Percentiles rank a stretch among this genome's conserved stretches.
phyloP scores from a whole-genome alignment of 2,888 invertebrate species.

The Leptodirus hochenwartii region DNA sequence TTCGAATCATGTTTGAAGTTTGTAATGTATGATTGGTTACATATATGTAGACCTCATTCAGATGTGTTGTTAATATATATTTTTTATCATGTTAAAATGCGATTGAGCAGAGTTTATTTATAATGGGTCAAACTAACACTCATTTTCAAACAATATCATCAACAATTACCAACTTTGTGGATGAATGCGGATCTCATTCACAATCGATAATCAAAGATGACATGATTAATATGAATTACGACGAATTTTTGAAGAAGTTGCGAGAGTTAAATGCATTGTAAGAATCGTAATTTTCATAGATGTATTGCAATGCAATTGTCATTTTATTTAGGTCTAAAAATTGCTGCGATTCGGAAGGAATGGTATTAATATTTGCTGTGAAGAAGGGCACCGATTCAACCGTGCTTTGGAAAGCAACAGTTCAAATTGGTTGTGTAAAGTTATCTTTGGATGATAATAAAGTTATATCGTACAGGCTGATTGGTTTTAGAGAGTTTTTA shows the following conservation, averaged over 20 bases:
- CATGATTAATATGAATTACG: conserved; percentile 29
- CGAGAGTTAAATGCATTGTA: conserved; percentile 43
- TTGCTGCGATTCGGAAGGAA: conserved; percentile 39
- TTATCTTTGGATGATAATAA: conserved; percentile 32
- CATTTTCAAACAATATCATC: no score
- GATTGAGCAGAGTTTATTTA: conserved; percentile 5
- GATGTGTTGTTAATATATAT: no score
- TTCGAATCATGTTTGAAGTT: no score
- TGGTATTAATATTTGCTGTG: conserved; percentile 43
- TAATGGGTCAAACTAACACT: conserved; percentile 18
- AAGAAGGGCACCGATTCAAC: conserved; percentile 44
- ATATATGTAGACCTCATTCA: no score
- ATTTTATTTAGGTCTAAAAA: conserved; percentile 32
- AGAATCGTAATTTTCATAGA: conserved; percentile 17
- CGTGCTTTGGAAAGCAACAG: conserved; percentile 49
- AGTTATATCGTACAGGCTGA: conserved; percentile 31
- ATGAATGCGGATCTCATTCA: conserved; percentile 5
- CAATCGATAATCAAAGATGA: conserved; percentile 20
- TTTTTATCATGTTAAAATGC: no score
- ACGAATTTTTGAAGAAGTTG: conserved; percentile 37
- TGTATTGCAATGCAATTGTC: conserved; percentile 1
- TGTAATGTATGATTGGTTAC: no score
- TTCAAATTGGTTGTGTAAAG: conserved; percentile 45
- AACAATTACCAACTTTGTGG: conserved; percentile 12
- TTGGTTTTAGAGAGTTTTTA: conserved; percentile 44